A percentile compares a stretch with the other conserved stretches of the same genome.
Conservation (phyloP, 2,113 vertebrate species). For the Oryzias melastigma region DNA sequence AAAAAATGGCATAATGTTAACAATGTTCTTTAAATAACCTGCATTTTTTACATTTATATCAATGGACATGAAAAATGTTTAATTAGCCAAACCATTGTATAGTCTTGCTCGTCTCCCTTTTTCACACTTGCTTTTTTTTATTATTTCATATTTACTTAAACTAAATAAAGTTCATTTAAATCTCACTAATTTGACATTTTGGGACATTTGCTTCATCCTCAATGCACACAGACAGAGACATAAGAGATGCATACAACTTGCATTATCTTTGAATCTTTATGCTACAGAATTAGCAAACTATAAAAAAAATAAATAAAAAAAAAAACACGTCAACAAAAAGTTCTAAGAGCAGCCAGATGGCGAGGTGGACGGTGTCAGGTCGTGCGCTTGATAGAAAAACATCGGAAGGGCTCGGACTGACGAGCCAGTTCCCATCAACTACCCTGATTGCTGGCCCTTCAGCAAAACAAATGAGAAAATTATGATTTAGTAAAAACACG, state of each 20-base stretch:
- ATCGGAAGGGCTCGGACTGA: slow-evolving; percentile 32
- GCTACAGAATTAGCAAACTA: too few species aligned
- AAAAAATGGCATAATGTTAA: too few species aligned
- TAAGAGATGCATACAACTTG: slow-evolving; percentile 24
- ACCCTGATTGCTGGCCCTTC: slow-evolving; percentile 10
- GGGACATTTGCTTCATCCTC: slow-evolving; percentile 3
- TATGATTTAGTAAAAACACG: slow-evolving; percentile 31
- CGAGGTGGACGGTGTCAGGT: slow-evolving; percentile 33
- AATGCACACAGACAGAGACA: slow-evolving; percentile 4
- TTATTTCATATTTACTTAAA: too few species aligned
- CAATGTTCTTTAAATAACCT: too few species aligned
- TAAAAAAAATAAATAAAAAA: slow-evolving; percentile 23
- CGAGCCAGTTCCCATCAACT: slow-evolving; percentile 20
- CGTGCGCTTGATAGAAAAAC: slow-evolving; percentile 28
- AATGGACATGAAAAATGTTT: too few species aligned
- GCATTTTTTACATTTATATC: too few species aligned
- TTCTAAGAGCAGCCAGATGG: slow-evolving; percentile 64
- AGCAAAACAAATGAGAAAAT: slow-evolving; percentile 34
- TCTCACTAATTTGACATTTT: slow-evolving; percentile 9
- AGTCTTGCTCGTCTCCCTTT: too few species aligned
- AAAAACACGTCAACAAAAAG: slow-evolving; percentile 44
- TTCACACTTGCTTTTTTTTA: too few species aligned
- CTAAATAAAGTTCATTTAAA: slow-evolving; percentile 2
- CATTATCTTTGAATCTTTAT: slow-evolving; percentile 29
- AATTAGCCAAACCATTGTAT: too few species aligned